phyloP scores from a whole-genome alignment of 2,888 invertebrate genomes.

The Endotricha flammealis region DNA sequence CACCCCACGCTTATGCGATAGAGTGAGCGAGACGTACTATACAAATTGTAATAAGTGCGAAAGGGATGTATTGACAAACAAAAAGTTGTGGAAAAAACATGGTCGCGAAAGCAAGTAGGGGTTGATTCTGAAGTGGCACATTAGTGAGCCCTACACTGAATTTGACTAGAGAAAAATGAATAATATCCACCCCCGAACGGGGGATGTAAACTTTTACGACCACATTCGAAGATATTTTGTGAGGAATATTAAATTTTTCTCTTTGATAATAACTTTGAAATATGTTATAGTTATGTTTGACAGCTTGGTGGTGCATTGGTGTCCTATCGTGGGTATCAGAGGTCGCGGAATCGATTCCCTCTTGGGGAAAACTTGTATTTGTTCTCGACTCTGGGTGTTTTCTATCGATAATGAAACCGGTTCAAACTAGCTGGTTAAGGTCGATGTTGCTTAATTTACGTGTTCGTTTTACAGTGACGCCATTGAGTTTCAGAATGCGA shows the following conservation, averaged over 20 bases:
- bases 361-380: too few species aligned
- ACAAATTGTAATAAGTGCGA: slow-evolving; percentile 11
- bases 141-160: slow-evolving; percentile 62
- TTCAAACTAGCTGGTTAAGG: too few species aligned
- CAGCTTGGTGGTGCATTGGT: too few species aligned
- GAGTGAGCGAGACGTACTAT: slow-evolving; percentile 38
- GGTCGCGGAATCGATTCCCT: too few species aligned
- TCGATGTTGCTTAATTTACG: too few species aligned
- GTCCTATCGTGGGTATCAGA: too few species aligned
- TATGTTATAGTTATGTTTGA: too few species aligned
- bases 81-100: slow-evolving; percentile 73
- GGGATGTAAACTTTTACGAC: slow-evolving; percentile 47
- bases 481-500: too few species aligned
- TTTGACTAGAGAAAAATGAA: slow-evolving; percentile 70
- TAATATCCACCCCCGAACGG: slow-evolving; percentile 52
- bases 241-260: slow-evolving; percentile 42
- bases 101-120: slow-evolving; percentile 71
- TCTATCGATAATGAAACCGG: too few species aligned
- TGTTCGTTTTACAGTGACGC: too few species aligned
- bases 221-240: slow-evolving; percentile 54
- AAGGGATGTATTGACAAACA: slow-evolving; percentile 50
- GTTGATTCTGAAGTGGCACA: slow-evolving; percentile 68
- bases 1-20: slow-evolving; percentile 65
- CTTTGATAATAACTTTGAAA: too few species aligned
- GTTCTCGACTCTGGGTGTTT: too few species aligned